phyloP scores from a whole-genome alignment of 2,113 vertebrate genomes.

The Microcebus murinus region DNA sequence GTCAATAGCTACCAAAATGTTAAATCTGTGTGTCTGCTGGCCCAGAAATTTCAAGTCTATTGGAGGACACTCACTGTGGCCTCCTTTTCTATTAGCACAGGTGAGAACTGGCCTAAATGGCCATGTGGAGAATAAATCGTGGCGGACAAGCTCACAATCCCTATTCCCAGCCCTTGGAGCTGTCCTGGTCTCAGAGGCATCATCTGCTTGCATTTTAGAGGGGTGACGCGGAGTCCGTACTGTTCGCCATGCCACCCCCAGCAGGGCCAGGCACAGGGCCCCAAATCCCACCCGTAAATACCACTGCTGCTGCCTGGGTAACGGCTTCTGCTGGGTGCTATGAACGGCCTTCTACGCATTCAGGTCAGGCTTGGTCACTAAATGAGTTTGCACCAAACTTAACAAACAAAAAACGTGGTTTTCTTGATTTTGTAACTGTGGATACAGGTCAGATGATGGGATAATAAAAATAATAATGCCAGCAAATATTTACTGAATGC shows the following conservation, averaged over 20 bases:
- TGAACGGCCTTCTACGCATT: neutral
- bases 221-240: neutral
- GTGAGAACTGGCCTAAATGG: neutral
- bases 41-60: neutral
- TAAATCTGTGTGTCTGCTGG: neutral
- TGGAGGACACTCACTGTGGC: neutral
- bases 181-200: neutral
- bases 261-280: neutral
- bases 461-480: neutral
- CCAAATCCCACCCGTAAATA: neutral
- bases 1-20: neutral
- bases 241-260: neutral
- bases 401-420: neutral
- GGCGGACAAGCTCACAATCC: neutral
- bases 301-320: neutral
- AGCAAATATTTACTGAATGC: neutral
- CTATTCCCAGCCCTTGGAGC: neutral
- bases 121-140: neutral
- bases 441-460: neutral
- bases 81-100: neutral
- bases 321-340: neutral
- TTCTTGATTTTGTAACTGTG: neutral
- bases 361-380: neutral
- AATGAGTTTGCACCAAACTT: neutral
- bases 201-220: neutral